Evolutionary conservation across 2,797 vertebrate genomes (phyloP), one percentile per base, ranked within the genome.

Genomic region (Pempheris klunzingeri): DNA sequence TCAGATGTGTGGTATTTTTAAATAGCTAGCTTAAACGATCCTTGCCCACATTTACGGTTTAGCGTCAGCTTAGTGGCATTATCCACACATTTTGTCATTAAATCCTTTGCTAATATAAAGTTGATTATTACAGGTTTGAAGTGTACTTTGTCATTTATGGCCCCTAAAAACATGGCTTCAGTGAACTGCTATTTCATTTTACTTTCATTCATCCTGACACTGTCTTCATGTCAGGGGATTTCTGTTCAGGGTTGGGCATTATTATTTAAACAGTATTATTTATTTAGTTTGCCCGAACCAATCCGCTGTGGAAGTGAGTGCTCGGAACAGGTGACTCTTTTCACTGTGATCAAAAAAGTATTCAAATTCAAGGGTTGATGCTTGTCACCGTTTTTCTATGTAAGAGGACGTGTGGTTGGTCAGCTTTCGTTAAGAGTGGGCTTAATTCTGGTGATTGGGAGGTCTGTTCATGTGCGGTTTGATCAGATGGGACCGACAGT

Each of bases 1-100:
- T 71, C 47, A 46, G 32, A 75, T 30, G 6, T 26, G 61, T 57
- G 46, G 53, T 36, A 46, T 67, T 74, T 83, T 83, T 78, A 79
- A 71, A 73, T 1, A 52, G 46, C 17, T 28, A 20, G 14, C 63
- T 67, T 59, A 43, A 55, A 80, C 80, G 26, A 65, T 18, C 61
- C 57, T 11, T 34, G 30, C 55, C 24, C 46, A 14, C 34, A 52
- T 68, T 64, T 70, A 22, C 53, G 17, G 14, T 26, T 36, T 2
- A 3, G 18, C 6, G 39, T 41, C 32, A 22, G 14, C n/a, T 36
- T 2, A 3, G 18, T 9, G 39, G 34, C 32, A 22, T 28, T 13
- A 5, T 22, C 10, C 15, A 8, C 34, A 15, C 13, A 4, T 18
- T 44, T 12, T 66, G 22, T 28, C 32, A 17, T 26, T 50, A 7